A percentile compares a stretch with the other conserved stretches of the same genome.
Evolutionary conservation across 2,888 invertebrate species (phyloP).

Genomic region (Drosophila ezoana): DNA sequence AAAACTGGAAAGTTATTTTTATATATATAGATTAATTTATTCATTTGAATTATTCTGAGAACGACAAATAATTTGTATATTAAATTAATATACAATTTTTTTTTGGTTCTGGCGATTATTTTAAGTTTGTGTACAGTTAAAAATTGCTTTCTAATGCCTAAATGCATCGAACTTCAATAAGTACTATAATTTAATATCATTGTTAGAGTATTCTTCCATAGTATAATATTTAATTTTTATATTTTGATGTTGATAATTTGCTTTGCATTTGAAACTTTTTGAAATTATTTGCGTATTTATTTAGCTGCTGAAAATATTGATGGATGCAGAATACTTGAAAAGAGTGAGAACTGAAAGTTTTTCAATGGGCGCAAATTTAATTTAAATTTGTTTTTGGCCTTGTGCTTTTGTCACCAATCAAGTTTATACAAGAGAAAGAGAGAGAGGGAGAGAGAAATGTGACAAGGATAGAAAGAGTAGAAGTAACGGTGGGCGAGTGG

Average conservation of each 20-base stretch:
- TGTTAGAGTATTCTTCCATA: not conserved
- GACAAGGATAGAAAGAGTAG: not conserved
- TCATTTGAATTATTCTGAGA: no score
- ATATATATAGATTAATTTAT: no score
- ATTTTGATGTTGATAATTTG: slow-evolving; percentile 17
- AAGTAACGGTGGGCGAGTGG: slow-evolving; percentile 9
- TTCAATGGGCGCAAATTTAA: slow-evolving; percentile 52
- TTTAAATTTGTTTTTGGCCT: slow-evolving; percentile 63
- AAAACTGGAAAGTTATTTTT: no score
- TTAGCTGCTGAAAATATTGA: slow-evolving; percentile 38
- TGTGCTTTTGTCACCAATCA: slow-evolving; percentile 34
- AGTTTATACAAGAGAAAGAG: not conserved
- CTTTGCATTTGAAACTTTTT: slow-evolving; percentile 19
- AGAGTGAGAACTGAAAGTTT: slow-evolving; percentile 34
- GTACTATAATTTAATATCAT: no score
- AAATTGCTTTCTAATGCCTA: no score
- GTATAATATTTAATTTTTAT: not conserved
- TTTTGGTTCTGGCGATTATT: no score
- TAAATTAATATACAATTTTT: no score
- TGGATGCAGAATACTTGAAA: slow-evolving; percentile 8
- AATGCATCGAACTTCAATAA: no score
- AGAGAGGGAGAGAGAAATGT: not conserved
- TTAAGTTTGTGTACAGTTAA: no score
- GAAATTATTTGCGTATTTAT: slow-evolving; percentile 40
- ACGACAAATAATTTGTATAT: no score